Percentiles rank a stretch among this genome's conserved stretches.
phyloP scores from a whole-genome alignment of 2,113 vertebrate genomes.

The Psephotus haematonotus region DNA sequence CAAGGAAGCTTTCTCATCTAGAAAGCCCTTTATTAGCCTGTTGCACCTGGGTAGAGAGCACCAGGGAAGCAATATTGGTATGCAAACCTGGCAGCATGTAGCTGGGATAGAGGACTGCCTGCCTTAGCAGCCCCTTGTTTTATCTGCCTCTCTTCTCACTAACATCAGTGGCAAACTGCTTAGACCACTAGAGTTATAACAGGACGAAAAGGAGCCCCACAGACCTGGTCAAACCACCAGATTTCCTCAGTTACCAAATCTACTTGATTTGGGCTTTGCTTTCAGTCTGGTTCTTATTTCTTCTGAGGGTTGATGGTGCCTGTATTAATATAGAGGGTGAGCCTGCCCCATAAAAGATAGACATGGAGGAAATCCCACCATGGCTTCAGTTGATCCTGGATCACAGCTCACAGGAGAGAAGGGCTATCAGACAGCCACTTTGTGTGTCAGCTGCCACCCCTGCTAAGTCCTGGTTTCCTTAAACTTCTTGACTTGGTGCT shows the following conservation, averaged over 20 bases:
- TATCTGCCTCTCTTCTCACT: not conserved
- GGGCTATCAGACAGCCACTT: not conserved
- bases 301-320: not conserved
- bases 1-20: not conserved
- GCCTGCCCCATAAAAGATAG: not conserved
- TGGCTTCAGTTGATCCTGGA: not conserved
- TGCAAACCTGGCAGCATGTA: not conserved
- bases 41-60: not conserved
- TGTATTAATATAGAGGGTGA: not conserved
- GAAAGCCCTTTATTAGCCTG: constrained; percentile 2
- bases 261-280: not conserved
- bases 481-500: not conserved
- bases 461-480: not conserved
- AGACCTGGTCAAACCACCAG: not conserved
- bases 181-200: not conserved
- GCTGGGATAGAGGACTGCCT: not conserved
- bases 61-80: not conserved
- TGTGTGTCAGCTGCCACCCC: not conserved
- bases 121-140: not conserved
- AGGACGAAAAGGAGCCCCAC: not conserved
- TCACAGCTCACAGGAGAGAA: not conserved
- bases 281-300: not conserved
- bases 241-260: not conserved
- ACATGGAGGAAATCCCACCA: fast-evolving
- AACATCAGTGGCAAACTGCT: not conserved